phyloP scores from a whole-genome alignment of 2,888 invertebrate genomes.

The Pomacea canaliculata region DNA sequence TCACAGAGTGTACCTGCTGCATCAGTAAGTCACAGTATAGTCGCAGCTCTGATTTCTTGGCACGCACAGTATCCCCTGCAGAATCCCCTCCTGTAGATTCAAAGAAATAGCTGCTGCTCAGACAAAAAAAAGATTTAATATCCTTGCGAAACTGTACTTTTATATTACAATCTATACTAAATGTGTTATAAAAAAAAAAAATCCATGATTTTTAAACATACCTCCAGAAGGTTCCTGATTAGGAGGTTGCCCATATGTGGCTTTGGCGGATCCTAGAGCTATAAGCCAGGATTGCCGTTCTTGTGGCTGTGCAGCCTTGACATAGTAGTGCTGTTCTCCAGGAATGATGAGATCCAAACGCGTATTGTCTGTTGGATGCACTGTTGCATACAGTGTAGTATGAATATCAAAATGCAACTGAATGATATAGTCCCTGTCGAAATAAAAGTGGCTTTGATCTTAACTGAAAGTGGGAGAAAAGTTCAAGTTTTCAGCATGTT shows the following conservation, averaged over 20 bases:
- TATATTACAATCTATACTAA: too few species aligned
- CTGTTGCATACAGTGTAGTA: conserved; percentile 62
- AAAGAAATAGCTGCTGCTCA: too few species aligned
- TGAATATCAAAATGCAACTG: background rate
- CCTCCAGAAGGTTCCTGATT: background rate
- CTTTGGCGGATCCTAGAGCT: conserved; percentile 84
- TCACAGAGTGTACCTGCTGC: conserved; percentile 82
- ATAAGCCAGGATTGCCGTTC: conserved; percentile 87
- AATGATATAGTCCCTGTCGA: background rate
- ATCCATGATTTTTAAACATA: too few species aligned
- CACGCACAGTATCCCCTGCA: conserved; percentile 72
- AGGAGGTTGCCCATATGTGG: conserved; percentile 70
- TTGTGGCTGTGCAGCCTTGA: conserved; percentile 81
- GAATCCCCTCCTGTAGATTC: background rate
- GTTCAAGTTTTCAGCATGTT: too few species aligned
- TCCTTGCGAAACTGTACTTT: too few species aligned
- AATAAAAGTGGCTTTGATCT: background rate
- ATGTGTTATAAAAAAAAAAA: too few species aligned
- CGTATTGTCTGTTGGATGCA: conserved; percentile 79
- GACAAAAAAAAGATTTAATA: too few species aligned
- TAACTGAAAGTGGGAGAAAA: background rate
- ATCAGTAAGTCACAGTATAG: conserved; percentile 85
- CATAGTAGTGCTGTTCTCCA: conserved; percentile 85
- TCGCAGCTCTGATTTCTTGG: conserved; percentile 83
- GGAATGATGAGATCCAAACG: conserved; percentile 84